phyloP scores from a whole-genome alignment of 2,113 vertebrate genomes.

The Albula goreensis region DNA sequence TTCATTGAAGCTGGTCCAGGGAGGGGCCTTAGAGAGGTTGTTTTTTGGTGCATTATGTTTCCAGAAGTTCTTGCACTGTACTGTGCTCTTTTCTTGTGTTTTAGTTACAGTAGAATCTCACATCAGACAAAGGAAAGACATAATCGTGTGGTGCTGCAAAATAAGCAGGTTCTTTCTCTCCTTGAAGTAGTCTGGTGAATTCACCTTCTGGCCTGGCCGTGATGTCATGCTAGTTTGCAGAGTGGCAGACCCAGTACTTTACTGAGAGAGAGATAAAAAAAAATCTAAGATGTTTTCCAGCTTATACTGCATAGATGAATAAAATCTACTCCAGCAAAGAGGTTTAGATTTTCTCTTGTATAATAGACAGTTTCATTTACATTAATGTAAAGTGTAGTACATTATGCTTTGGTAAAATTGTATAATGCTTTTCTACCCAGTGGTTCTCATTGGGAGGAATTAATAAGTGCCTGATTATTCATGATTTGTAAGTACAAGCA shows the following conservation, averaged over 20 bases:
- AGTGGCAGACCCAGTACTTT: not conserved
- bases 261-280: not conserved
- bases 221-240: conserved; percentile 56
- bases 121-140: conserved; percentile 58
- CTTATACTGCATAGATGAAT: not conserved
- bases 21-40: conserved; percentile 63
- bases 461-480: not conserved
- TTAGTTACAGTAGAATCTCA: conserved; percentile 50
- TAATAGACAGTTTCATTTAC: not conserved
- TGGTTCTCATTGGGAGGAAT: not conserved
- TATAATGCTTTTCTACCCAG: too few relatives aligned
- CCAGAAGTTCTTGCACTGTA: conserved; percentile 51
- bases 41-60: conserved; percentile 65
- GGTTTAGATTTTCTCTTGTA: not conserved
- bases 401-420: not conserved
- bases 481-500: too few relatives aligned
- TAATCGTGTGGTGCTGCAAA: conserved; percentile 44
- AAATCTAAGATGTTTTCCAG: not conserved
- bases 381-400: not conserved
- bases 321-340: not conserved
- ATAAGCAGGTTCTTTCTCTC: conserved; percentile 40
- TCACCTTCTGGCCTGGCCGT: conserved; percentile 46
- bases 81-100: conserved; percentile 40
- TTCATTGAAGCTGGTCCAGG: conserved; percentile 49
- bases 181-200: conserved; percentile 48